A percentile compares a stretch with the other conserved stretches of the same genome.
Conservation (phyloP, 2,113 vertebrate genomes). For the Eonycteris spelaea region DNA sequence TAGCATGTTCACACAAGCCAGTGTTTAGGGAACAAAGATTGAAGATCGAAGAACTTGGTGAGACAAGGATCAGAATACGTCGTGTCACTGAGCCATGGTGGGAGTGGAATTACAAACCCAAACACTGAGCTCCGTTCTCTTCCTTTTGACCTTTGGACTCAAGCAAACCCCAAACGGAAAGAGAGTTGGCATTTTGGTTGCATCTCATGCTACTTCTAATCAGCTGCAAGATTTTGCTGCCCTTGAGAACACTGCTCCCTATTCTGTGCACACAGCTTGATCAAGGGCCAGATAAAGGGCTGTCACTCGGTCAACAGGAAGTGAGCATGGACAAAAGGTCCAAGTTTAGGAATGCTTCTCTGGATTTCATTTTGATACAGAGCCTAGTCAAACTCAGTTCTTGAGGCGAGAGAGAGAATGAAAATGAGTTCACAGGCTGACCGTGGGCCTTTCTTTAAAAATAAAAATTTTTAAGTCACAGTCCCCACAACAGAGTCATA, state of each 20-base stretch:
- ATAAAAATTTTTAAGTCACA: conserved; percentile 70
- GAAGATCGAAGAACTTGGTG: conserved; percentile 44
- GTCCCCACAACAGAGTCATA: conserved; percentile 34
- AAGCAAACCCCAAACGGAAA: conserved; percentile 50
- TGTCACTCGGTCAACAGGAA: conserved; percentile 87
- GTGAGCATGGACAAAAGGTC: conserved; percentile 88
- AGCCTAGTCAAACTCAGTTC: conserved; percentile 80
- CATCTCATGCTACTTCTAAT: conserved; percentile 70
- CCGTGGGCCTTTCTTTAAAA: conserved; percentile 48
- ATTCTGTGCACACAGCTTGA: conserved; percentile 79
- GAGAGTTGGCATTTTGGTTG: conserved; percentile 39
- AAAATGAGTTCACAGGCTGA: conserved; percentile 71
- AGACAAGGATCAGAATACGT: conserved; percentile 17
- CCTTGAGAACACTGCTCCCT: conserved; percentile 76
- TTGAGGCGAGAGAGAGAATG: conserved; percentile 78
- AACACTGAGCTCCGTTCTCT: not conserved
- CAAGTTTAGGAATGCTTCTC: conserved; percentile 85
- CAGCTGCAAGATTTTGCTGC: conserved; percentile 63
- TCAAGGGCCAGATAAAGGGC: conserved; percentile 76
- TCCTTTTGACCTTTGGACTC: conserved; percentile 69
- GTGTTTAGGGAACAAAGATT: conserved; percentile 36
- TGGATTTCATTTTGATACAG: conserved; percentile 82
- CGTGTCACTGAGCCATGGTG: not conserved
- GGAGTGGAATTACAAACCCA: conserved; percentile 53
- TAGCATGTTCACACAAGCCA: conserved; percentile 52